Evolutionary conservation across 2,113 vertebrate species (phyloP).

Genomic region (Eulemur rufifrons): DNA sequence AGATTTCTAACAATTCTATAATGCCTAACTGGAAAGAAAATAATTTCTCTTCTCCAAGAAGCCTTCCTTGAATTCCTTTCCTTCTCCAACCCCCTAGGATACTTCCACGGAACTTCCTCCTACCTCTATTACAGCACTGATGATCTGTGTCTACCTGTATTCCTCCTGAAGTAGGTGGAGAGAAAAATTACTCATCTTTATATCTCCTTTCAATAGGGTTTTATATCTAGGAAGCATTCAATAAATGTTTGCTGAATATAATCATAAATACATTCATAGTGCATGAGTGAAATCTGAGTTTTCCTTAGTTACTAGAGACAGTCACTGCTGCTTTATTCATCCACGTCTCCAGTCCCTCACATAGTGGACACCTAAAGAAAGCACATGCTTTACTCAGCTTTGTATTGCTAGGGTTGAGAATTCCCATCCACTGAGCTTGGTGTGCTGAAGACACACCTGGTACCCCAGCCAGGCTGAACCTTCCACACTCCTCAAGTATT

Average conservation of each 20-base stretch:
- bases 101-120: background rate
- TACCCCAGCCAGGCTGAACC: background rate
- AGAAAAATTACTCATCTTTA: conserved; percentile 16
- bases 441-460: background rate
- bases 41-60: background rate
- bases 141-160: background rate
- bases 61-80: background rate
- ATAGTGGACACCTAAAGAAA: background rate
- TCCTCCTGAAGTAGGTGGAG: background rate
- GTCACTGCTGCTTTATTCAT: background rate
- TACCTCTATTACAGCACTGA: background rate
- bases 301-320: background rate
- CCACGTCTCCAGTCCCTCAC: background rate
- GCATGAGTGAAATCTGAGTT: background rate
- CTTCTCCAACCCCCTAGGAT: background rate
- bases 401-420: background rate
- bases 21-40: background rate
- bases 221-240: background rate
- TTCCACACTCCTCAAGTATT: background rate
- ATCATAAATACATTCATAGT: background rate
- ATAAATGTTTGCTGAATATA: background rate
- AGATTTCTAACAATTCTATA: background rate
- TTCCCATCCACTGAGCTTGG: background rate
- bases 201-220: background rate
- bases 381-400: background rate